These are phyloP conservation scores for Hirundo rustica DNA, from an alignment of 2,797 vertebrate species.

Conservation along the genomic window DNA sequence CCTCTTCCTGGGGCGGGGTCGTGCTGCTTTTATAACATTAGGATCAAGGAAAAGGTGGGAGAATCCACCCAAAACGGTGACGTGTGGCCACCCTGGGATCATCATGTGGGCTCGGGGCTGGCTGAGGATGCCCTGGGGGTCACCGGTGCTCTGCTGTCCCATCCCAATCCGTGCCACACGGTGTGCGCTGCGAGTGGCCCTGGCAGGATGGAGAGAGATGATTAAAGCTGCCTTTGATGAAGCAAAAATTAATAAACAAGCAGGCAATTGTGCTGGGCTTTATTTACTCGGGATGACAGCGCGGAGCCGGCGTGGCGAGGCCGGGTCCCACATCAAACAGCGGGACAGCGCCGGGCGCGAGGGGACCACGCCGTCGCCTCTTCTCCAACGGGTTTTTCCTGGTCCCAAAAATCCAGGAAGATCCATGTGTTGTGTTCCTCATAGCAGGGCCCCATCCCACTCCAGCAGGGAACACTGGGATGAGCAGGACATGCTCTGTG, in stretches of 20 bases:
- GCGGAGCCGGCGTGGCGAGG: background rate
- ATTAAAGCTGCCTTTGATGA: conserved; percentile 53
- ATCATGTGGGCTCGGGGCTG: rapidly evolving
- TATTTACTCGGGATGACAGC: background rate
- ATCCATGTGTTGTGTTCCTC: background rate
- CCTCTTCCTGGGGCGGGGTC: background rate
- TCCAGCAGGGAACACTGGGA: rapidly evolving
- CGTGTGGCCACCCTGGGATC: rapidly evolving
- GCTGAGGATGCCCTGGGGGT: background rate
- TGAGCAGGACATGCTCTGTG: background rate
- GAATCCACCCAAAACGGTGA: background rate
- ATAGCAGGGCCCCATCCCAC: background rate
- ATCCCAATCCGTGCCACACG: rapidly evolving
- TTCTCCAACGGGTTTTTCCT: background rate
- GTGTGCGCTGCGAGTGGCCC: background rate
- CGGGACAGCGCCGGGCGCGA: background rate
- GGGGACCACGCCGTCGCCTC: background rate
- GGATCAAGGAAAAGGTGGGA: background rate
- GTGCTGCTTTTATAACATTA: background rate
- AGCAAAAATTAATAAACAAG: conserved; percentile 33
- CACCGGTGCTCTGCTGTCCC: background rate
- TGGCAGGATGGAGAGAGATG: background rate
- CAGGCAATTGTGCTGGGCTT: background rate
- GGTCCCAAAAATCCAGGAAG: background rate
- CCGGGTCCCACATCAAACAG: conserved; percentile 13